Evolutionary conservation across 2,888 invertebrate species (phyloP).

Genomic region (Plebejus argus): DNA sequence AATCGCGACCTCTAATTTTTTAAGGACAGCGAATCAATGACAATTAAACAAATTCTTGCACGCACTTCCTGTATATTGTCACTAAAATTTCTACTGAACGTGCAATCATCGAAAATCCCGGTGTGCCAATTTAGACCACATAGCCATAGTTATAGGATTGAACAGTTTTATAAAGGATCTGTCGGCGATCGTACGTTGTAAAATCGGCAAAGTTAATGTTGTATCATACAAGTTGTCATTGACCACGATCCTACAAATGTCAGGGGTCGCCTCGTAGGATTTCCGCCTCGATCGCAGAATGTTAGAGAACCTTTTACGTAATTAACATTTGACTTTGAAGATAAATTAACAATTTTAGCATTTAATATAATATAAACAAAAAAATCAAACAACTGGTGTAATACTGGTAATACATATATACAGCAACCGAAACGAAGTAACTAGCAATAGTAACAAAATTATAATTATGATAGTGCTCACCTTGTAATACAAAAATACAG

Average conservation of each 20-base stretch:
- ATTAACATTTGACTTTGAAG: slow-evolving; percentile 37
- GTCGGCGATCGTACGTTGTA: background rate
- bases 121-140: background rate
- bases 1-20: slow-evolving; percentile 20
- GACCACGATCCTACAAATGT: slow-evolving; percentile 61
- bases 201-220: slow-evolving; percentile 20
- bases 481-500: slow-evolving; percentile 13
- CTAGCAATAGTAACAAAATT: background rate
- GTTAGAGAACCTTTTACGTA: slow-evolving; percentile 34
- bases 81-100: slow-evolving; percentile 24
- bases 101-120: background rate
- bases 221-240: slow-evolving; percentile 47
- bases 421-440: background rate
- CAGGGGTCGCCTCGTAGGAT: slow-evolving; percentile 60
- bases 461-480: background rate
- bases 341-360: background rate
- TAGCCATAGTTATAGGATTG: background rate
- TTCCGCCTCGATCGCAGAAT: slow-evolving; percentile 50
- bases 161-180: background rate
- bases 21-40: slow-evolving; percentile 33
- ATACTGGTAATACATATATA: no score
- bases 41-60: slow-evolving; percentile 66
- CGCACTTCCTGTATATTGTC: slow-evolving; percentile 67
- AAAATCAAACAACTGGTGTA: background rate
- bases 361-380: background rate